A percentile compares a stretch with the other conserved stretches of the same genome.
Conservation (phyloP, 2,888 invertebrate genomes). For the Phymatocera aterrima region DNA sequence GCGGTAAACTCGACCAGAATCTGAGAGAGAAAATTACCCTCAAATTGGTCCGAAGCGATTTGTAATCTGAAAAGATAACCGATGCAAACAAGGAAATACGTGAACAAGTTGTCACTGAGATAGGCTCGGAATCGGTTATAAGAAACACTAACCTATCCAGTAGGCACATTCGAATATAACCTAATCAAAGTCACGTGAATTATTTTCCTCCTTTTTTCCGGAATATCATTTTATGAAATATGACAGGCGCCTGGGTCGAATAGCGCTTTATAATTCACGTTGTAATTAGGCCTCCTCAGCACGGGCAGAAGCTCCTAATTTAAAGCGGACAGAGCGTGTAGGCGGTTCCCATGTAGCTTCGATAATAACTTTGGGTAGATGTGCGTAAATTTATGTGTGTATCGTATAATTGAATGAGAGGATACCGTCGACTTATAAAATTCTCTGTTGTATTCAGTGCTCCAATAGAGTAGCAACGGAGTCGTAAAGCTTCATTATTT, state of each 20-base stretch:
- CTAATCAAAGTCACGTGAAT: not conserved
- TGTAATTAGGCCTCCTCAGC: constrained; percentile 8
- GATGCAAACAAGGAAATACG: not conserved
- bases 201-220: not conserved
- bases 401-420: not conserved
- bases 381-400: not conserved
- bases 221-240: not conserved
- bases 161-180: not conserved
- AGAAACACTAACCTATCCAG: not conserved
- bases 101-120: not conserved
- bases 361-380: constrained; percentile 6
- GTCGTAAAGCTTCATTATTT: constrained; percentile 8
- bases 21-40: constrained; percentile 5
- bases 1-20: not conserved
- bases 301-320: constrained; percentile 10
- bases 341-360: not conserved
- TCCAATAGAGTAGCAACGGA: not conserved
- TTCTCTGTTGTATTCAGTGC: constrained; percentile 8
- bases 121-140: not conserved
- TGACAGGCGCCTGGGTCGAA: not conserved
- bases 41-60: constrained; percentile 6
- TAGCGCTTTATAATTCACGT: constrained; percentile 17
- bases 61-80: not conserved
- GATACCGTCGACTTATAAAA: not conserved
- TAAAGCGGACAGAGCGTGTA: not conserved